A percentile compares a stretch with the other conserved stretches of the same genome.
These are phyloP conservation scores for Musca domestica DNA, from an alignment of 1,140 invertebrate species.

Conservation along the genomic window DNA sequence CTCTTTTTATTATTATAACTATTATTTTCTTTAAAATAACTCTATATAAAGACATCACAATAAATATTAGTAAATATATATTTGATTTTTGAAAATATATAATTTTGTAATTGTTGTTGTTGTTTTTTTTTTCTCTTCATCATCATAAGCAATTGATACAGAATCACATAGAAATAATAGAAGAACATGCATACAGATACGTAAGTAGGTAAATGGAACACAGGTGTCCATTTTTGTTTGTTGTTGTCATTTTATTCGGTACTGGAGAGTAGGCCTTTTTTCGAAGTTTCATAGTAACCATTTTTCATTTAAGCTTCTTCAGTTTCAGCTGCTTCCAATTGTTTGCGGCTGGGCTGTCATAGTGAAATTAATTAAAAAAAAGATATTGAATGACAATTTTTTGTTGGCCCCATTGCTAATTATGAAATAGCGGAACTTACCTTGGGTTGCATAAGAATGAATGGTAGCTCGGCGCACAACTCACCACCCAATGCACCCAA, in stretches of 20 bases:
- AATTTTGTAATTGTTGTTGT: background rate
- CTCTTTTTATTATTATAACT: too few species aligned
- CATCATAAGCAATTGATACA: constrained; percentile 15
- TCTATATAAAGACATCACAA: constrained; percentile 15
- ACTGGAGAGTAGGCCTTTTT: too few species aligned
- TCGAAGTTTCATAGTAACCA: too few species aligned
- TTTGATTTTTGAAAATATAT: too few species aligned
- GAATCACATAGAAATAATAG: background rate
- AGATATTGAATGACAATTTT: background rate
- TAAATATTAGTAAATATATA: background rate
- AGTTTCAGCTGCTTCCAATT: constrained; percentile 28
- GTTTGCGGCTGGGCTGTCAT: constrained; percentile 45
- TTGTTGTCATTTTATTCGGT: too few species aligned
- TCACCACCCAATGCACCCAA: constrained; percentile 92
- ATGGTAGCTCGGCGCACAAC: constrained; percentile 91
- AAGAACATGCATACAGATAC: constrained; percentile 9
- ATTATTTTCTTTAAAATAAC: background rate
- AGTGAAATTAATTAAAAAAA: background rate
- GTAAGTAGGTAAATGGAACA: too few species aligned
- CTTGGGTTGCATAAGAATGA: constrained; percentile 96
- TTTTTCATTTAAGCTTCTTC: constrained; percentile 9
- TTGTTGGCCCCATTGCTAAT: background rate
- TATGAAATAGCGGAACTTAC: constrained; percentile 45
- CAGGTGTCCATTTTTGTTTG: too few species aligned
- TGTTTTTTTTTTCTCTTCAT: background rate